Evolutionary conservation across 2,888 invertebrate species (phyloP).

Genomic region (Platycheirus albimanus): DNA sequence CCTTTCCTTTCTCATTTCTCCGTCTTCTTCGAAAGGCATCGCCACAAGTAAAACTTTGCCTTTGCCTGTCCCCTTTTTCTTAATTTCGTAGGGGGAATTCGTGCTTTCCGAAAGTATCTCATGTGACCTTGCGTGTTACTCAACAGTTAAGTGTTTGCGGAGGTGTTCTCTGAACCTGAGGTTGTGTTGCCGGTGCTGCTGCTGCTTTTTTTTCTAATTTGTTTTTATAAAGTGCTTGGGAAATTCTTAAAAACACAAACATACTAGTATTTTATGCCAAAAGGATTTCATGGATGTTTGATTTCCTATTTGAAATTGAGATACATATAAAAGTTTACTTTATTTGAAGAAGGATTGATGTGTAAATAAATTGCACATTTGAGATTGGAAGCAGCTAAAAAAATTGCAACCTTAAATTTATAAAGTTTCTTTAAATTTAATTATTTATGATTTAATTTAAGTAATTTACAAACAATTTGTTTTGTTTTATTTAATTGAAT

Average conservation of each 20-base stretch:
- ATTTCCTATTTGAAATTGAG: constrained; percentile 25
- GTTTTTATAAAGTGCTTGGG: constrained; percentile 41
- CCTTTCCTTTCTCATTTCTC: neutral
- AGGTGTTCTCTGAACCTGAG: constrained; percentile 37
- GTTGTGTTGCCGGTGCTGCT: constrained; percentile 3
- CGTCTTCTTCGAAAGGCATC: constrained; percentile 11
- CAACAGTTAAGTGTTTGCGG: constrained; percentile 50
- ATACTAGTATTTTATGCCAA: constrained; percentile 29
- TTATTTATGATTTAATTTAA: neutral
- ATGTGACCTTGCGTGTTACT: constrained; percentile 69
- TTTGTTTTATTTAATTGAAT: neutral
- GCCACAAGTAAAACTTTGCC: constrained; percentile 10
- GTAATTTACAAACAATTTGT: neutral
- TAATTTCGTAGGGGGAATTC: constrained; percentile 20
- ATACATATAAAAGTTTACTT: constrained; percentile 7
- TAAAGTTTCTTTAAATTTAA: neutral
- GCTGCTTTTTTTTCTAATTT: constrained; percentile 15
- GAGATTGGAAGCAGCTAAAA: constrained; percentile 21
- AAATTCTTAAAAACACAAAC: constrained; percentile 48
- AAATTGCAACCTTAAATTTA: too few relatives aligned
- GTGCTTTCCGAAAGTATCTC: constrained; percentile 45
- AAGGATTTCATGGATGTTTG: constrained; percentile 55
- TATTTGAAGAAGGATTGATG: neutral
- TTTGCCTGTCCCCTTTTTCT: constrained; percentile 16
- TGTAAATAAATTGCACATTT: constrained; percentile 16